phyloP scores from a whole-genome alignment of 2,797 vertebrate species.

The Aphelocoma californica region DNA sequence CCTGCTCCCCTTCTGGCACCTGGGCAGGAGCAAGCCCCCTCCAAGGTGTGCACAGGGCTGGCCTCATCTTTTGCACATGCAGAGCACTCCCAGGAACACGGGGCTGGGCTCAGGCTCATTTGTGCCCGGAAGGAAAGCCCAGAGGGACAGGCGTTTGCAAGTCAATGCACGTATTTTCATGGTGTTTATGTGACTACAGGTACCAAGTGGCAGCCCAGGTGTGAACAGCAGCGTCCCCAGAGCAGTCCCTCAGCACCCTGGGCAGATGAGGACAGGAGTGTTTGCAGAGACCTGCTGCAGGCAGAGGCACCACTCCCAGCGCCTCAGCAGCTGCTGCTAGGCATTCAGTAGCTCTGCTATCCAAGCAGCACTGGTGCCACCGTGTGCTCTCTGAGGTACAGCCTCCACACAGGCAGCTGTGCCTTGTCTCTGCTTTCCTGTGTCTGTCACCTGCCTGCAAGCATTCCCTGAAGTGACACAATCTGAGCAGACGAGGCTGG shows the following conservation, averaged over 20 bases:
- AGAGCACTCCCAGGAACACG: not conserved
- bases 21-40: not conserved
- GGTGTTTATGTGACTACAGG: not conserved
- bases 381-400: not conserved
- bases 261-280: not conserved
- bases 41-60: fast-evolving
- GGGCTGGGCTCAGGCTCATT: not conserved
- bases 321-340: not conserved
- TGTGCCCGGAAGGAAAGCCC: not conserved
- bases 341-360: not conserved
- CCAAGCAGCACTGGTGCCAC: not conserved
- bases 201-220: not conserved
- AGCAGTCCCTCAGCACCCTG: not conserved
- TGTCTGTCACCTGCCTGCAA: fast-evolving
- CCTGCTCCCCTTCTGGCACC: not conserved
- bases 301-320: not conserved
- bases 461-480: fast-evolving
- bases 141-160: not conserved
- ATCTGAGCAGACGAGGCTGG: not conserved
- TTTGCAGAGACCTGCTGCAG: not conserved
- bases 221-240: fast-evolving
- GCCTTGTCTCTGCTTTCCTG: not conserved
- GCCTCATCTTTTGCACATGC: not conserved
- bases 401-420: not conserved
- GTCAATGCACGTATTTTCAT: not conserved